Evolutionary conservation across 92 coral and sea anemone species (phyloP).

Genomic region (Heliopora coerulea): DNA sequence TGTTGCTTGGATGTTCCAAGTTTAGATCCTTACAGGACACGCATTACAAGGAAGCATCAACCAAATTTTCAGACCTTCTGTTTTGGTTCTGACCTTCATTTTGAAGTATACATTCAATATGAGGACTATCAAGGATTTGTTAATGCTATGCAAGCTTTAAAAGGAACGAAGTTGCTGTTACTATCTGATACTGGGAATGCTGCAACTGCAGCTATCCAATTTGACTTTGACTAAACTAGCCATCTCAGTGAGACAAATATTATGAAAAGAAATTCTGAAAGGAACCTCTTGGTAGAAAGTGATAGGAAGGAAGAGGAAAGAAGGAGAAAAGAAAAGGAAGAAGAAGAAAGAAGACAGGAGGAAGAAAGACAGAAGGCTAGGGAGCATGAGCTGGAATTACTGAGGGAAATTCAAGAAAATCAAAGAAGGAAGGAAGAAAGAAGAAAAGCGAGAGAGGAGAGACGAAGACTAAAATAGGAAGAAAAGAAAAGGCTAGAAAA

Average conservation of each 20-base stretch:
- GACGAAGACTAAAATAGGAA: slow-evolving; percentile 72
- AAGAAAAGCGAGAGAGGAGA: slow-evolving; percentile 86
- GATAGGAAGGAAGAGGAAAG: slow-evolving; percentile 80
- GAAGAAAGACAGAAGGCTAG: slow-evolving; percentile 68
- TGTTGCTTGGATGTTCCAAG: slow-evolving; percentile 85
- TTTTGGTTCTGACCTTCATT: slow-evolving; percentile 94
- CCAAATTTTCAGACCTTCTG: slow-evolving; percentile 96
- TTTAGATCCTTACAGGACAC: slow-evolving; percentile 83
- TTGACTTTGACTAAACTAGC: slow-evolving; percentile 88
- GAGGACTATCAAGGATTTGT: slow-evolving; percentile 95
- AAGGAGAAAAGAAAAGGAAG: slow-evolving; percentile 71
- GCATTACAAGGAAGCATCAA: slow-evolving; percentile 59
- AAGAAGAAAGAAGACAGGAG: slow-evolving; percentile 64
- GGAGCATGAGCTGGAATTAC: slow-evolving; percentile 71
- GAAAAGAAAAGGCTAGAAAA: slow-evolving; percentile 69
- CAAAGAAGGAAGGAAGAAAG: slow-evolving; percentile 77
- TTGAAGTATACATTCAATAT: slow-evolving; percentile 90
- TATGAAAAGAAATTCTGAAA: slow-evolving; percentile 76
- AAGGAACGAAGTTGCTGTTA: slow-evolving; percentile 91
- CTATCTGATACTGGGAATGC: slow-evolving; percentile 83
- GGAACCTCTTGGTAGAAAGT: slow-evolving; percentile 66
- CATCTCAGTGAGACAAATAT: slow-evolving; percentile 82
- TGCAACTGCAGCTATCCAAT: slow-evolving; percentile 89
- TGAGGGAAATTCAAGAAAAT: slow-evolving; percentile 75
- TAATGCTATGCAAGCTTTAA: slow-evolving; percentile 81